Conservation (phyloP, 1,140 invertebrate genomes). For the Stegodyphus dumicola region DNA sequence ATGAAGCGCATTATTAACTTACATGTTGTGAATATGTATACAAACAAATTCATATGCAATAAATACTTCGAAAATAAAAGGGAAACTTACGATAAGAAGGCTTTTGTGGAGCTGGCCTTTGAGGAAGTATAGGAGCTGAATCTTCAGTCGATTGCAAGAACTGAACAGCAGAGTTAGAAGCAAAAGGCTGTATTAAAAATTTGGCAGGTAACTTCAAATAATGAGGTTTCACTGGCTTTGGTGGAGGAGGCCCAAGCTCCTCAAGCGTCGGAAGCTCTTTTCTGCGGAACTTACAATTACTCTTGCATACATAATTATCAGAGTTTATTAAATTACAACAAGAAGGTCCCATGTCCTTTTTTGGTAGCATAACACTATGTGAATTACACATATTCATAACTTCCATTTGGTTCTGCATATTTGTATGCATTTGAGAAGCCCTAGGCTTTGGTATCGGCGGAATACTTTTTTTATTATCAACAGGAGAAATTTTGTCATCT, state of each 20-base stretch:
- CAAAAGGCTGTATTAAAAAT: conserved; percentile 1
- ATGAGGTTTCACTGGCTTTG: conserved; percentile 26
- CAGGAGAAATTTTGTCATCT: background rate
- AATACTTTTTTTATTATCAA: background rate
- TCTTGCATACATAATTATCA: conserved; percentile 55
- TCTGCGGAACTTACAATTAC: conserved; percentile 26
- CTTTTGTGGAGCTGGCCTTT: conserved; percentile 19
- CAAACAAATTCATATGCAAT: no score
- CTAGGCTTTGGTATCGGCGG: conserved; percentile 26
- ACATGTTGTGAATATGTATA: no score
- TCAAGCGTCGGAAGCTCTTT: conserved; percentile 41
- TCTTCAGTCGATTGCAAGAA: background rate
- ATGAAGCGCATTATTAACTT: no score
- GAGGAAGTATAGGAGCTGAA: background rate
- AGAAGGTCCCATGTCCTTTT: background rate
- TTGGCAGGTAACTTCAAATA: conserved; percentile 11
- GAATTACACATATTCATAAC: background rate
- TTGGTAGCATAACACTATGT: background rate
- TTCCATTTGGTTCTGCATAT: background rate
- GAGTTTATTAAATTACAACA: conserved; percentile 26
- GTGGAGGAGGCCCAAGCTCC: conserved; percentile 33
- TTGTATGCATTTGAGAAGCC: conserved; percentile 11
- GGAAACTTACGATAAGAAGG: conserved; percentile 50
- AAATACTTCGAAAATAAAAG: no score
- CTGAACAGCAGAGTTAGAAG: background rate